Base-by-base conservation (phyloP, 2,888 invertebrate species). In the Aradus depressus region DNA sequence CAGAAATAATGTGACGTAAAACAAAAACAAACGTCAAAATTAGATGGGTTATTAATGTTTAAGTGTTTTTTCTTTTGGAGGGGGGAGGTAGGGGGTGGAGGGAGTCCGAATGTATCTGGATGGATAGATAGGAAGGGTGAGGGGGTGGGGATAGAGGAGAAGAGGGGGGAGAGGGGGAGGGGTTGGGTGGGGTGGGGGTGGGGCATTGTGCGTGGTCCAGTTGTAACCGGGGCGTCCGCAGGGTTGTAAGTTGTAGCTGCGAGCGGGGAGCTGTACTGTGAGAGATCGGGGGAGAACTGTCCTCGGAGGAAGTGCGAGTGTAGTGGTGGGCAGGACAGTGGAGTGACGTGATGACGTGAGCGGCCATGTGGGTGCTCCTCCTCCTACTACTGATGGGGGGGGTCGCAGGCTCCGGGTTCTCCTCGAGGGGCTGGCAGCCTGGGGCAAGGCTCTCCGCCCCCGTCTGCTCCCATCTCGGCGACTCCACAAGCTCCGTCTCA, bases 401-500 rank as follows among this genome's bases (percentile, higher is more conserved):
- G 14, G 47, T 34, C 38, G 37, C 37, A 50, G 44, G 44, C 25
- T 28, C 25, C 25, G 55, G 55, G 26, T 52, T 52, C 41, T 50
- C 55, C 37, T 37, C 50, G 18, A 41, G 50, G 50, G 48, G 50
- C 22, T 31, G 53, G n/a, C 35, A 50, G 51, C 34, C 38, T 23
- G 53, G 37, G 47, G n/a, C n/a, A n/a, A n/a, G n/a, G n/a, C n/a
- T n/a, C n/a, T n/a, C n/a, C n/a, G n/a, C n/a, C n/a, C n/a, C n/a
- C n/a, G 41, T 35, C 18, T 62, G 62, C 53, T 55, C 60, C 26
- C 62, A 62, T 52, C 57, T 60, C 43, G 62, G 62, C 47, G 62
- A 62, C 57, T 53, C 51, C 21, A 59, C 59, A 52, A 62, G 62
- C 58, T 79, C 80, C 70, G 74, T 79, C 51, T 74, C 76, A 43